These are phyloP conservation scores for Lepidostoma basale DNA, from an alignment of 1,140 invertebrate genomes.

Conservation along the genomic window DNA sequence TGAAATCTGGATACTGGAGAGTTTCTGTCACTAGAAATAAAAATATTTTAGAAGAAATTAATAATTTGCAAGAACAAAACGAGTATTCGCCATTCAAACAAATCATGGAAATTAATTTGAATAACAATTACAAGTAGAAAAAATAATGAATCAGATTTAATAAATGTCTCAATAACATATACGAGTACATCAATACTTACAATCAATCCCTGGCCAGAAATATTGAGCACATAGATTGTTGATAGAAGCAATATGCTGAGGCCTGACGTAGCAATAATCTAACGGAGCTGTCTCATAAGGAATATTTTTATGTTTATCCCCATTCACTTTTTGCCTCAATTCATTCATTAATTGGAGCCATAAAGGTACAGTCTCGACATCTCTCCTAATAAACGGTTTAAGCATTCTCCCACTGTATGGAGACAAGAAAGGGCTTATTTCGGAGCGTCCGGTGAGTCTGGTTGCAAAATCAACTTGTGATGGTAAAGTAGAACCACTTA, in stretches of 20 bases:
- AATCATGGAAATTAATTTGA: not conserved
- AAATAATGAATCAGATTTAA: too few relatives aligned
- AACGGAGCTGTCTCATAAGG: conserved; percentile 50
- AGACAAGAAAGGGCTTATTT: conserved; percentile 64
- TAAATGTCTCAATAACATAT: not conserved
- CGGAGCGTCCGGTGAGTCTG: conserved; percentile 36
- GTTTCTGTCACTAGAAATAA: conserved; percentile 79
- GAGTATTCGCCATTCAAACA: conserved; percentile 1
- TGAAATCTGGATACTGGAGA: conserved; percentile 90
- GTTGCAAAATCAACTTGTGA: conserved; percentile 31
- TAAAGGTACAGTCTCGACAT: conserved; percentile 65
- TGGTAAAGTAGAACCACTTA: conserved; percentile 20
- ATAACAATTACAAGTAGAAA: not conserved
- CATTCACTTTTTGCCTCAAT: conserved; percentile 68
- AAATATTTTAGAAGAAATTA: not conserved
- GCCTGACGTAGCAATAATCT: conserved; percentile 84
- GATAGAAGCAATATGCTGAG: conserved; percentile 85
- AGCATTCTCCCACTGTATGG: conserved; percentile 70
- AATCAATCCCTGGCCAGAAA: conserved; percentile 91
- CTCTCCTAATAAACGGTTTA: conserved; percentile 79
- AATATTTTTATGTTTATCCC: conserved; percentile 60
- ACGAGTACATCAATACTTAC: conserved; percentile 61
- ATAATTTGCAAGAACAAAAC: not conserved
- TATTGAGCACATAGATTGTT: conserved; percentile 81
- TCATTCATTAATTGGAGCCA: conserved; percentile 78